Conservation (phyloP, 1,140 invertebrate genomes). For the Nasonia giraulti region DNA sequence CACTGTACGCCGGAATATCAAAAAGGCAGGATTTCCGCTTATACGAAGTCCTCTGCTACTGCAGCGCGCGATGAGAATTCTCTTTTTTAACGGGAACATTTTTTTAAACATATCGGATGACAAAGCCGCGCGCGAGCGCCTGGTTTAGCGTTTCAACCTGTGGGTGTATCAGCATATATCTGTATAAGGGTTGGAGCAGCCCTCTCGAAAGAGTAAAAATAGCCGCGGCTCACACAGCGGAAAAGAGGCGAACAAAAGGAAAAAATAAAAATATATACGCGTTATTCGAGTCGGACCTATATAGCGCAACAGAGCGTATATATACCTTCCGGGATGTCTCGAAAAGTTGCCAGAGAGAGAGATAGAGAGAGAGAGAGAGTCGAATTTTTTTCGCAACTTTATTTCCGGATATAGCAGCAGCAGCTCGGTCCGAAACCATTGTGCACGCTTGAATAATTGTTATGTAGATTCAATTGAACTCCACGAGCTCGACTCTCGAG, state of each 20-base stretch:
- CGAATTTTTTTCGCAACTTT: slow-evolving; percentile 1
- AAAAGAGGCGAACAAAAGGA: background rate
- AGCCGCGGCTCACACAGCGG: background rate
- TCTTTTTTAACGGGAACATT: background rate
- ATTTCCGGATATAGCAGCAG: background rate
- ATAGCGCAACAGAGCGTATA: background rate
- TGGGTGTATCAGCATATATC: too few relatives aligned
- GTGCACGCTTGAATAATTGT: slow-evolving; percentile 53
- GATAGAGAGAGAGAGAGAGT: too few relatives aligned
- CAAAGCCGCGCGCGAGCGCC: background rate
- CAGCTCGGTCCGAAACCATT: slow-evolving; percentile 21
- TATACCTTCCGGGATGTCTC: background rate
- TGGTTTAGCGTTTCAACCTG: background rate
- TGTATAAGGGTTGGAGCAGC: too few relatives aligned
- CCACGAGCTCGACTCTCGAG: slow-evolving; percentile 41
- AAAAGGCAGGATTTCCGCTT: background rate
- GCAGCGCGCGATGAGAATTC: background rate
- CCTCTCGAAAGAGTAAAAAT: background rate
- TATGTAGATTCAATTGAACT: slow-evolving; percentile 55
- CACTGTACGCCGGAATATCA: background rate
- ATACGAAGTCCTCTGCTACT: background rate
- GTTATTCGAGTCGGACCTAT: background rate
- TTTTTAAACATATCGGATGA: slow-evolving; percentile 11
- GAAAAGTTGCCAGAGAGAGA: background rate
- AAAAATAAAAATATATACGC: background rate